Conservation (phyloP, 2,797 vertebrate genomes). For the Alosa sapidissima region DNA sequence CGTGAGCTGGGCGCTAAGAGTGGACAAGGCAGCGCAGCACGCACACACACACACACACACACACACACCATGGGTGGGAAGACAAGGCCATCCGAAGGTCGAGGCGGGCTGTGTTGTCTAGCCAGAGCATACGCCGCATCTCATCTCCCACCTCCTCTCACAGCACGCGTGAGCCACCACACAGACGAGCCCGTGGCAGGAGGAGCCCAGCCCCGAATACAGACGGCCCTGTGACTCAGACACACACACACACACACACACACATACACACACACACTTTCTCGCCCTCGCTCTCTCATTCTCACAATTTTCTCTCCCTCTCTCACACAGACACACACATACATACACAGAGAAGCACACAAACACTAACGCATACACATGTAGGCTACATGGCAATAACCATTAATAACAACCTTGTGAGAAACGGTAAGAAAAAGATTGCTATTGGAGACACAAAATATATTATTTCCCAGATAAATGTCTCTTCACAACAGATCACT, state of each 20-base stretch:
- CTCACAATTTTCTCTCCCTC: too few relatives aligned
- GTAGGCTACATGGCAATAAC: background rate
- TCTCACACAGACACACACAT: background rate
- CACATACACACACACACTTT: background rate
- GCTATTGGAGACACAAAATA: background rate
- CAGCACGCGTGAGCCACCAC: slow-evolving; percentile 32
- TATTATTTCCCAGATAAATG: background rate
- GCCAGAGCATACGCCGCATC: slow-evolving; percentile 12
- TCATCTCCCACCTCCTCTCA: slow-evolving; percentile 27
- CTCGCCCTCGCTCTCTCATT: too few relatives aligned
- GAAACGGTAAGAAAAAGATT: background rate
- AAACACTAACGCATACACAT: too few relatives aligned
- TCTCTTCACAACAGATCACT: background rate
- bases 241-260: background rate
- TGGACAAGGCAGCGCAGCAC: background rate
- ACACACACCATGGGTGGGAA: slow-evolving; percentile 8
- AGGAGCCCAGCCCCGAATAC: slow-evolving; percentile 28
- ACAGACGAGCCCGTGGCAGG: slow-evolving; percentile 22
- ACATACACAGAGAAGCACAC: background rate
- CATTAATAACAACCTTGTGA: background rate
- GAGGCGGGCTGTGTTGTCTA: slow-evolving; percentile 47
- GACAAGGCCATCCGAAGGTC: slow-evolving; percentile 43
- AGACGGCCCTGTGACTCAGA: slow-evolving; percentile 30
- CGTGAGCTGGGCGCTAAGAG: background rate
- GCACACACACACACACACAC: background rate